These are phyloP conservation scores for Antrozous pallidus DNA, from an alignment of 2,797 vertebrate genomes.

Conservation along the genomic window DNA sequence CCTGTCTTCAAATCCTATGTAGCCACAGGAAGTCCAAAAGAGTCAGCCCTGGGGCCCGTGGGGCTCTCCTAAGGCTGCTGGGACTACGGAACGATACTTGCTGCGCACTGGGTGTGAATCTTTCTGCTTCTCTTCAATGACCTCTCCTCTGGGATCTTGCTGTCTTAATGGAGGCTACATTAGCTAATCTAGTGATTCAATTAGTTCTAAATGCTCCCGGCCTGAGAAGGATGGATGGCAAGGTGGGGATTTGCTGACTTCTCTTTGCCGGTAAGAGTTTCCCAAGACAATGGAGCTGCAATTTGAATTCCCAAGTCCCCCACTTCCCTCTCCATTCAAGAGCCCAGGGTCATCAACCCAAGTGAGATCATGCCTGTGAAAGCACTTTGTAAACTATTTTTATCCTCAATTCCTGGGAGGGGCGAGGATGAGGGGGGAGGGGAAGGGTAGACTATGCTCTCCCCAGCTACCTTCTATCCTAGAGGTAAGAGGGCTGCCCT, in stretches of 20 bases:
- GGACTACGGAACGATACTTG: not conserved
- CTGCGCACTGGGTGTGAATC: slow-evolving; percentile 57
- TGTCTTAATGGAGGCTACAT: slow-evolving; percentile 86
- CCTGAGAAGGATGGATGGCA: slow-evolving; percentile 53
- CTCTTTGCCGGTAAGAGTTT: slow-evolving; percentile 74
- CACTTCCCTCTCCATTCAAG: slow-evolving; percentile 47
- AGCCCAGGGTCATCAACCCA: slow-evolving; percentile 60
- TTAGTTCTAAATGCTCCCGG: slow-evolving; percentile 80
- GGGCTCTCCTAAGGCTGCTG: not conserved
- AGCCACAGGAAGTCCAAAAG: not conserved
- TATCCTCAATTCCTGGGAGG: slow-evolving; percentile 31
- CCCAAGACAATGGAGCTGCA: slow-evolving; percentile 75
- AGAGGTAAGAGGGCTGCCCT: not conserved
- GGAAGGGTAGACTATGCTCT: not conserved
- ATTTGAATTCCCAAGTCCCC: slow-evolving; percentile 75
- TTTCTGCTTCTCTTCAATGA: slow-evolving; percentile 68
- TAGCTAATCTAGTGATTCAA: slow-evolving; percentile 88
- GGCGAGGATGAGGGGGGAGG: too few relatives aligned
- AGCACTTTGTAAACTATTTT: slow-evolving; percentile 66
- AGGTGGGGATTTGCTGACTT: slow-evolving; percentile 71
- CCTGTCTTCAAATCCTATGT: not conserved
- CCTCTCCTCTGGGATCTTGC: slow-evolving; percentile 78
- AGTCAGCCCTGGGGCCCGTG: not conserved
- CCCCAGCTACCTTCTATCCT: not conserved
- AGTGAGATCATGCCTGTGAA: slow-evolving; percentile 71